Conservation (phyloP, 2,113 vertebrate species). For the Notothenia rossii region DNA sequence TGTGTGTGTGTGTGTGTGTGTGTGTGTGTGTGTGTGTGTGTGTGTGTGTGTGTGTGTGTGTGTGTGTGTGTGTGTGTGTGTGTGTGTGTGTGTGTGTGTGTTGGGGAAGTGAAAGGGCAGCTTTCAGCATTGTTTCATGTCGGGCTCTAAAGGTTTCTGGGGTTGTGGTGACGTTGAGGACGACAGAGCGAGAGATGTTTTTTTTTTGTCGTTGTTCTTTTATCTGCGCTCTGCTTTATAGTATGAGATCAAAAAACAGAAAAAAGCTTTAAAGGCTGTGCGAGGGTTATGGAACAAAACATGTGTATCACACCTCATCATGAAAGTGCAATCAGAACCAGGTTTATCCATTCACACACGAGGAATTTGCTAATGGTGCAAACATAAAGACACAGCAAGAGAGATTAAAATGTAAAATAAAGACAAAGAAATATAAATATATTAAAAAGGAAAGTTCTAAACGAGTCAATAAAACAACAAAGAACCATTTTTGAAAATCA, state of each 20-base stretch:
- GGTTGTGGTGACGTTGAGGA: constrained; percentile 15
- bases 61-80: constrained; percentile 13
- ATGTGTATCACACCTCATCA: too few relatives aligned
- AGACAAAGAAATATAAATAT: too few relatives aligned
- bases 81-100: constrained; percentile 38
- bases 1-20: constrained; percentile 19
- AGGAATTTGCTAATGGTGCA: too few relatives aligned
- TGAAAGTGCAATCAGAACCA: not conserved
- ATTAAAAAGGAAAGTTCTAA: too few relatives aligned
- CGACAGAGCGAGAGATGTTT: constrained; percentile 13
- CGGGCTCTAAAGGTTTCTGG: constrained; percentile 32
- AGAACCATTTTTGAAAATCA: not conserved
- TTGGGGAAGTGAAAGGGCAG: constrained; percentile 58
- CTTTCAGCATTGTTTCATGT: constrained; percentile 64
- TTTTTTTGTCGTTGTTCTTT: not conserved
- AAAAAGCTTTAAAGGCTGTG: not conserved
- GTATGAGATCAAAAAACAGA: not conserved
- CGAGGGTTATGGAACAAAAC: not conserved
- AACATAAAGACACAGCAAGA: too few relatives aligned
- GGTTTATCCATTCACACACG: too few relatives aligned
- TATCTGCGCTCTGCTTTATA: constrained; percentile 10
- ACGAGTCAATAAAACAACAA: not conserved
- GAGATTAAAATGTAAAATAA: too few relatives aligned
- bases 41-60: too few relatives aligned
- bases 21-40: constrained; percentile 4